These are phyloP conservation scores for Trichechus manatus DNA, from an alignment of 2,113 vertebrate genomes.

Conservation along the genomic window DNA sequence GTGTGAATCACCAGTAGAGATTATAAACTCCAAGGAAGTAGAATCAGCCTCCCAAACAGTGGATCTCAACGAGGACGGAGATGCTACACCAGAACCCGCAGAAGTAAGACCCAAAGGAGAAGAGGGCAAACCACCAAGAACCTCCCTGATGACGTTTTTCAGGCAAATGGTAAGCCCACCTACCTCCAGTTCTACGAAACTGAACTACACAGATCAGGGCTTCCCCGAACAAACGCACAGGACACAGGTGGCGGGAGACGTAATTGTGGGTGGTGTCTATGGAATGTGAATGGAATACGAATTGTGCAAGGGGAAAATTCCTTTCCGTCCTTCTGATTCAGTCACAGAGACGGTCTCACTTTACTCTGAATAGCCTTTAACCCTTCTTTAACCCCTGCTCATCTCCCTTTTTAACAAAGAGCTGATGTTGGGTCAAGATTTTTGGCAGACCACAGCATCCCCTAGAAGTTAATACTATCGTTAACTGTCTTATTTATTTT, in stretches of 20 bases:
- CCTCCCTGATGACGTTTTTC: conserved; percentile 87
- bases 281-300: accelerated
- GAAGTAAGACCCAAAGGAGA: conserved; percentile 78
- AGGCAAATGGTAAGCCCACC: conserved; percentile 88
- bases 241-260: accelerated
- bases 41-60: conserved; percentile 46
- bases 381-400: not conserved
- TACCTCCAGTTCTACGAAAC: accelerated
- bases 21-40: conserved; percentile 69
- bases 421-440: not conserved
- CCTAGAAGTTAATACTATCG: not conserved
- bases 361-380: not conserved
- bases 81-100: not conserved
- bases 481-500: not conserved
- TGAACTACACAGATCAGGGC: accelerated
- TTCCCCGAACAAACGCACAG: accelerated
- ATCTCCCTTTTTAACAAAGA: not conserved
- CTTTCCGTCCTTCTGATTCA: not conserved
- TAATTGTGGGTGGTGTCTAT: accelerated
- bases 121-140: conserved; percentile 84
- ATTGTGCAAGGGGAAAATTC: accelerated
- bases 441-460: too few species aligned
- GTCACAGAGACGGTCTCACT: not conserved
- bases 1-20: conserved; percentile 82
- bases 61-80: conserved; percentile 75